Base-by-base conservation (phyloP, 2,113 vertebrate genomes). In the Neomonachus schauinslandi region DNA sequence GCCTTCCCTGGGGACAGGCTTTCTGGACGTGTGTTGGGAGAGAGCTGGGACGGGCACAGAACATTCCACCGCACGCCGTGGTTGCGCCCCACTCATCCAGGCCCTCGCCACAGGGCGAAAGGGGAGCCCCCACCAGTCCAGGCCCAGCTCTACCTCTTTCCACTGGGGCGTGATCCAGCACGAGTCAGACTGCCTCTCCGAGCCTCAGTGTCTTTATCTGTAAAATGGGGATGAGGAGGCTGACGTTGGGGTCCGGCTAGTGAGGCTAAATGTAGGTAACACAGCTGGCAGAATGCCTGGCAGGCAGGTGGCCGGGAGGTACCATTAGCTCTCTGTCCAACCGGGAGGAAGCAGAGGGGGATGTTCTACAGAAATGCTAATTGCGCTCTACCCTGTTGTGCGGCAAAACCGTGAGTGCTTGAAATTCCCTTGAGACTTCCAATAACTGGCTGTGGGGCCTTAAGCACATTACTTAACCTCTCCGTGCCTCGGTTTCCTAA, bases 181-280 rank as follows among this genome's bases (percentile, higher is more conserved):
- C 53, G 15, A 15, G 39, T 10, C 36, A 2, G 63, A 31, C 46
- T 15, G 53, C 26, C 39, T 74, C 57, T 39, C 24, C 2, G 16
- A 91, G 63, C 74, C 95, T 96, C 92, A 13, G 83, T 82, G 72
- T 87, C 83, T 87, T 90, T 24, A 18, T 89, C 94, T 90, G 94
- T 61, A n/a, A 87, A 84, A 51, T 71, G 77, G 59, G 92, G 33
- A n/a, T 26, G 86, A 55, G 6, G 57, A 89, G 33, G 21, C 12
- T 0, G 46, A 49, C 22, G 28, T 33, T 1, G 16, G 61, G 61
- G 79, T 53, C 81, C 96, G 18, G 12, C 46, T n/a, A 21, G 18
- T 31, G 49, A 94, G 33, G 12, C 74, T 49, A 2, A 4, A 5
- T 2, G 4, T 5, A 26, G 31, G 21, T 22, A 24, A 71, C 63